Percentiles rank a stretch among this genome's conserved stretches.
phyloP scores from a whole-genome alignment of 1,140 invertebrate genomes.

The Oscheius sp. region DNA sequence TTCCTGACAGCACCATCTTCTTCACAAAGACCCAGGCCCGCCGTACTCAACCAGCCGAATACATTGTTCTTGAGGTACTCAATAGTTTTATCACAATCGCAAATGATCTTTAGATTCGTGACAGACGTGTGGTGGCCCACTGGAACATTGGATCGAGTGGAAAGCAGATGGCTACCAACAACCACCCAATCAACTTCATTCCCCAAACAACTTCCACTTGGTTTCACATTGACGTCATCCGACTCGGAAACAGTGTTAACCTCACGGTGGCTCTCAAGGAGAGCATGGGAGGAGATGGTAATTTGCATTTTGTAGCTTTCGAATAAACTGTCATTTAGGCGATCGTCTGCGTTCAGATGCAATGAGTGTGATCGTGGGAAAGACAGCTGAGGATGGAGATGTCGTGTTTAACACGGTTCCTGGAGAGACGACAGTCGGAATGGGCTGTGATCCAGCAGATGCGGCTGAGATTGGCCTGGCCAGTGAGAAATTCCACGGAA shows the following conservation, averaged over 20 bases:
- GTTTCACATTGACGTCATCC: conserved; percentile 53
- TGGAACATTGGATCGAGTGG: conserved; percentile 57
- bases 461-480: conserved; percentile 46
- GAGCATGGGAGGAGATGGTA: conserved; percentile 42
- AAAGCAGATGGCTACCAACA: conserved; percentile 50
- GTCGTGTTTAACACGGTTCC: conserved; percentile 59
- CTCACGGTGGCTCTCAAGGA: conserved; percentile 52
- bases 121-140: conserved; percentile 54
- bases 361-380: conserved; percentile 43
- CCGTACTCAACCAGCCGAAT: conserved; percentile 54
- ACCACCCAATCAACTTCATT: conserved; percentile 54
- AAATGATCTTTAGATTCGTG: conserved; percentile 4
- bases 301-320: conserved; percentile 44
- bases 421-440: conserved; percentile 48
- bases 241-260: conserved; percentile 55
- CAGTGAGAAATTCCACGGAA: conserved; percentile 54
- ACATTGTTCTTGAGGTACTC: conserved; percentile 54
- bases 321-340: neutral
- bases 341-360: conserved; percentile 29
- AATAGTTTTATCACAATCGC: neutral
- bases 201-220: conserved; percentile 54
- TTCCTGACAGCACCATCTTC: conserved; percentile 54
- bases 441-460: conserved; percentile 42
- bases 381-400: conserved; percentile 45
- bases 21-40: conserved; percentile 51